Conservation (phyloP, 2,888 invertebrate genomes). For the Drepana falcataria region DNA sequence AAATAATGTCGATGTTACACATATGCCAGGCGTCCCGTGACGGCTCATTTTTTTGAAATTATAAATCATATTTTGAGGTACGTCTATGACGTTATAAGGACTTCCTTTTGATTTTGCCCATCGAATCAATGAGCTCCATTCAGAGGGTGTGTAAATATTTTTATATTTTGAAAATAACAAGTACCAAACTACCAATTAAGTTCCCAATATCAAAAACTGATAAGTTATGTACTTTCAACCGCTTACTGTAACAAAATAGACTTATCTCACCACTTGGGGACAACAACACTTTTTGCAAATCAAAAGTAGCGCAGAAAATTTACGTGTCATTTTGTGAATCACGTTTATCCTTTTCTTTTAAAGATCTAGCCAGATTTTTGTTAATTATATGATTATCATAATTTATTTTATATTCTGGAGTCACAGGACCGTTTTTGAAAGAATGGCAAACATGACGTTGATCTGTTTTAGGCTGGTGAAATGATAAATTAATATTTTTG, state of each 20-base stretch:
- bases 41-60: background rate
- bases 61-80: background rate
- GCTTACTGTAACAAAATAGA: no score
- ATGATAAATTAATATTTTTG: conserved; percentile 9
- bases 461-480: conserved; percentile 6
- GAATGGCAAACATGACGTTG: conserved; percentile 3
- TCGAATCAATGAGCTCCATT: conserved; percentile 6
- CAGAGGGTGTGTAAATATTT: conserved; percentile 6
- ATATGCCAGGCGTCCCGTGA: no score
- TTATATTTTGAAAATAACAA: conserved; percentile 3
- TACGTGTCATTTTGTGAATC: background rate
- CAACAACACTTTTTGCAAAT: no score
- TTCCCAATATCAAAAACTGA: no score
- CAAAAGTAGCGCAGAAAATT: background rate
- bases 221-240: no score
- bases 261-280: no score
- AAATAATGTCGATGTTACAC: no score
- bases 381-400: background rate
- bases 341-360: background rate
- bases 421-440: background rate
- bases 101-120: conserved; percentile 5
- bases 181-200: no score
- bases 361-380: background rate
- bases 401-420: background rate
- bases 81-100: conserved; percentile 3